Conservation (phyloP, 2,888 invertebrate species). For the Amiota communis region DNA sequence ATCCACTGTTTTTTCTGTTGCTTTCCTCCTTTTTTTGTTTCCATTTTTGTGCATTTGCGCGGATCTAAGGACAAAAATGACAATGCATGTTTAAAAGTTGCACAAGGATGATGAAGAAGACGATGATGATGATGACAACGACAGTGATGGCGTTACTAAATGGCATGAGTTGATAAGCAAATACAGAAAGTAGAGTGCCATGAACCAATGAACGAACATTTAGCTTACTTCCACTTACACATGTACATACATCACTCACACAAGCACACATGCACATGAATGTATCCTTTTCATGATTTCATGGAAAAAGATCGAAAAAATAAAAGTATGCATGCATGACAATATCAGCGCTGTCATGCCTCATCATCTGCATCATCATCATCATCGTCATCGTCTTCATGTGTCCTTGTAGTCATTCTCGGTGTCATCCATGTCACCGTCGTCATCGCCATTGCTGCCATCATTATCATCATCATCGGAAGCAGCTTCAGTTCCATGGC, state of each 20-base stretch:
- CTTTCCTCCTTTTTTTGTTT: too few species aligned
- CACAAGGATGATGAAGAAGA: background rate
- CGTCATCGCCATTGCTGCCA: background rate
- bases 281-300: background rate
- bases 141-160: background rate
- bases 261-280: background rate
- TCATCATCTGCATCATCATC: constrained; percentile 9
- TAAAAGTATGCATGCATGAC: background rate
- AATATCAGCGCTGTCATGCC: constrained; percentile 17
- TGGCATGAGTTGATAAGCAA: constrained; percentile 28
- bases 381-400: background rate
- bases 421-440: too few species aligned
- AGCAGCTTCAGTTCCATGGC: background rate
- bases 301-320: constrained; percentile 5
- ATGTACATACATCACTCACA: background rate
- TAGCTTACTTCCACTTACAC: too few species aligned
- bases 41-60: background rate
- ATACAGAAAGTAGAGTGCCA: background rate
- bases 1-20: too few species aligned
- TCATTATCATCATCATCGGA: background rate
- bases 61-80: background rate
- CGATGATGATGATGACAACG: too few species aligned
- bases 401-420: too few species aligned
- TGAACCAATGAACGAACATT: background rate
- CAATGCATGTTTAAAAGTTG: background rate